Base-by-base conservation (phyloP, 2,113 vertebrate genomes). In the Heterochromis multidens region DNA sequence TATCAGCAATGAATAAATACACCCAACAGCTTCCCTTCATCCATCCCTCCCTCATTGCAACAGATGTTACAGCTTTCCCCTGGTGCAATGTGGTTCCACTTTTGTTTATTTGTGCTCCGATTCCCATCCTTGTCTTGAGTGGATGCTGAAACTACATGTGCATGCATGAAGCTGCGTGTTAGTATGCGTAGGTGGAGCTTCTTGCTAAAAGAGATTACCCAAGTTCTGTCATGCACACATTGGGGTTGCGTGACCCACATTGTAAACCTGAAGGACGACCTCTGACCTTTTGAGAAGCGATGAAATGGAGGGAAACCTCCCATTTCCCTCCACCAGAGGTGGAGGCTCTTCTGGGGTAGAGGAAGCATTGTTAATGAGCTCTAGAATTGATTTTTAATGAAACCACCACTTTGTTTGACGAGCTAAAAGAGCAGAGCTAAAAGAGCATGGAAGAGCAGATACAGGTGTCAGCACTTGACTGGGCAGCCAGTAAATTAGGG, bases 181-280 rank as follows among this genome's bases (percentile, higher is more conserved):
- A 77, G 80, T 13, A 61, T 79, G 85, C 52, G 85, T 84, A 74
- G 62, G 60, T 77, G 59, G 72, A 90, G 17, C 77, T 65, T 21
- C 43, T 77, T 3, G 27, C 88, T 81, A 37, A 87, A 90, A 84
- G 86, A 90, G 88, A 92, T 94, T 92, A 91, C 84, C 89, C 81
- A 16, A 91, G 74, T 88, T 82, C 76, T 25, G 80, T 83, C 92
- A 87, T 86, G 80, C 93, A 83, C 88, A 61, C 70, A 79, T 80
- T 65, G 78, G 83, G 91, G 85, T 85, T 88, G 77, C n/a, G 33
- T 92, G 93, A 93, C 93, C 94, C 94, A 90, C 89, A 87, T 94
- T 94, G 94, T 95, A 93, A 93, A 94, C 88, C 89, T 72, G 79
- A 60, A 81, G 95, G 82, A 19, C 5, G 65, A 94, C 93, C 95